Evolutionary conservation across 2,113 vertebrate genomes (phyloP), one percentile per base, ranked within the genome.

Genomic region (Macaca nemestrina): DNA sequence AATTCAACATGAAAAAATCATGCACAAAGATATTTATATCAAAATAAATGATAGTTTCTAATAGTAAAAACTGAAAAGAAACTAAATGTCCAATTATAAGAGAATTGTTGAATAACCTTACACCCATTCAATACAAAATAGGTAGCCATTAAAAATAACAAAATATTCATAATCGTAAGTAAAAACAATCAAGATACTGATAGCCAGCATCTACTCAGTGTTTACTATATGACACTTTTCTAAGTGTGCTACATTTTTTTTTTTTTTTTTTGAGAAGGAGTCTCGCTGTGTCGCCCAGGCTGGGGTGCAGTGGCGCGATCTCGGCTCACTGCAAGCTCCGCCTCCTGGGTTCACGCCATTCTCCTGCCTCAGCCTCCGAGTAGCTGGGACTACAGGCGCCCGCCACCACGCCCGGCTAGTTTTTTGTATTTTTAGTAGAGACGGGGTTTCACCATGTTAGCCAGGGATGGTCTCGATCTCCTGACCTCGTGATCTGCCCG

Each of bases 91-190:
- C 4, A 43, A 4, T 84, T 89, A 38, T 64, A 67, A 35, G 20
- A 59, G 14, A 35, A 87, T 55, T n/a, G 2, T 43, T 82, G 40
- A 81, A n/a, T 50, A 85, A 80, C 6, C 23, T 78, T 95, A 38
- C 7, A 89, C 27, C 43, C 16, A 80, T 92, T 93, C 94, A 48
- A n/a, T 76, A 96, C 40, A 76, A 92, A 86, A 76, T 61, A 75
- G 22, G 6, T 50, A 76, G 1, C 30, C 72, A 38, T 48, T 80
- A 70, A 50, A 88, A 82, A 61, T 75, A 45, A 14, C 11, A 68
- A 86, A 75, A 82, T 70, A 81, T 23, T 85, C 18, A 87, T 81
- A 61, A 70, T 89, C 6, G 11, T 75, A 86, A 85, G 80, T 72
- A 52, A 68, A 75, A 95, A 73, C 18, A 27, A 16, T 81, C 8